Base-by-base conservation (phyloP, 2,888 invertebrate species). In the Ischnura elegans region DNA sequence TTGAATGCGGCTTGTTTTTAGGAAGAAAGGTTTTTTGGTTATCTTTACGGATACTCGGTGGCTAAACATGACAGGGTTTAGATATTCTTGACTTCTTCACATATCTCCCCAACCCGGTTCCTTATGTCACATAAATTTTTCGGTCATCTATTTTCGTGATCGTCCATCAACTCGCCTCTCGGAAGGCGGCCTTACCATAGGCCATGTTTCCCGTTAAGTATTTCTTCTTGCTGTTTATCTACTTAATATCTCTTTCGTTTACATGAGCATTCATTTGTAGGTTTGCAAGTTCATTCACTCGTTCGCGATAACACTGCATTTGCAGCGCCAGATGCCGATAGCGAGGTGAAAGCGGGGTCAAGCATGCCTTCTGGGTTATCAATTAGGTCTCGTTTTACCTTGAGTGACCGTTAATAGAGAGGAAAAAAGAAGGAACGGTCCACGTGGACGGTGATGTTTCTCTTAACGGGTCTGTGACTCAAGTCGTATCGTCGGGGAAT, bases 101-200 rank as follows among this genome's bases (percentile, higher is more conserved):
- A 16, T 36, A 76, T 76, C 76, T 36, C 13, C 29, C 16, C 2
- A 10, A 36, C 76, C 36, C 36, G 36, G 29, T 76, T 36, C 13
- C 36, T 13, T 10, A 10, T 25, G 76, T 36, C 76, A 25, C 76
- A 76, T 76, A 76, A n/a, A n/a, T 13, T 76, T 76, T 76, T 76
- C 76, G 76, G 13, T 0, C 10, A 76, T 76, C 76, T 76, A 76
- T 76, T 76, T 36, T 76, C 25, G 36, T 29, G 8, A 76, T 36
- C 76, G n/a, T 76, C 16, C 16, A 21, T 36, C 16, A 21, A 6
- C 36, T 36, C 36, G 10, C 16, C 36, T 36, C 29, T 2, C 25
- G 76, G 36, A 76, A n/a, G n/a, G 61, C n/a, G 61, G 61, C 61
- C n/a, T 61, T 61, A 61, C n/a, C 61, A n/a, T 61, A n/a, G 61